A percentile compares a stretch with the other conserved stretches of the same genome.
phyloP scores from a whole-genome alignment of 1,140 invertebrate species.

The Calephelis virginiensis region DNA sequence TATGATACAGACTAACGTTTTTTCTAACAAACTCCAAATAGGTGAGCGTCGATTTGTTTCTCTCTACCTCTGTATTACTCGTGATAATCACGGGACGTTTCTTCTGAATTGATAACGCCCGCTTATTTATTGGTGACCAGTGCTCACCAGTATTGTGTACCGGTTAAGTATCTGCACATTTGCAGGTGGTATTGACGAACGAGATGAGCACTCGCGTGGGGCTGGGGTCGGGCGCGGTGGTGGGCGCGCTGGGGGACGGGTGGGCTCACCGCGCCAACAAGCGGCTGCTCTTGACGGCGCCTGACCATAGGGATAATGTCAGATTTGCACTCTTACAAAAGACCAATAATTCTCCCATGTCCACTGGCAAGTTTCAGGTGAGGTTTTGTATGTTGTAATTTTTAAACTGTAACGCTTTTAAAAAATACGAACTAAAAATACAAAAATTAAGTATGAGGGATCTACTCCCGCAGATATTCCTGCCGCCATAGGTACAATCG shows the following conservation, averaged over 20 bases:
- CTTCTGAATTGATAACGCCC: too few species aligned
- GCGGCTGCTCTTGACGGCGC: slow-evolving; percentile 48
- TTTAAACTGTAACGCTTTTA: background rate
- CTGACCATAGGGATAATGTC: slow-evolving; percentile 27
- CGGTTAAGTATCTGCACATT: background rate
- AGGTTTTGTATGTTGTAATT: background rate
- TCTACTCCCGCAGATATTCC: too few species aligned
- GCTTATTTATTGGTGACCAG: too few species aligned
- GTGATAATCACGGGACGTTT: background rate
- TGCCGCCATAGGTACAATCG: too few species aligned
- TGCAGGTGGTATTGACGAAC: slow-evolving; percentile 77
- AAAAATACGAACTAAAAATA: background rate
- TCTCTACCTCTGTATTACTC: too few species aligned
- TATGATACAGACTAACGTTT: background rate
- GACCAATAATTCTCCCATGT: slow-evolving; percentile 46
- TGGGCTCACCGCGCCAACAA: slow-evolving; percentile 70
- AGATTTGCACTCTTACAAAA: slow-evolving; percentile 53
- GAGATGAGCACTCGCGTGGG: slow-evolving; percentile 77
- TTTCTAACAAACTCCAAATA: too few species aligned
- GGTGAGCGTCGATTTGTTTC: too few species aligned
- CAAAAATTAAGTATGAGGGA: too few species aligned
- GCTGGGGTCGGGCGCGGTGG: slow-evolving; percentile 48
- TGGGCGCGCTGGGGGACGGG: slow-evolving; percentile 72
- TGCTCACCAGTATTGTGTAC: too few species aligned
- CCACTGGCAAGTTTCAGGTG: slow-evolving; percentile 55